These are phyloP conservation scores for Phylloscopus collybita DNA, from an alignment of 2,797 vertebrate genomes.

Conservation along the genomic window DNA sequence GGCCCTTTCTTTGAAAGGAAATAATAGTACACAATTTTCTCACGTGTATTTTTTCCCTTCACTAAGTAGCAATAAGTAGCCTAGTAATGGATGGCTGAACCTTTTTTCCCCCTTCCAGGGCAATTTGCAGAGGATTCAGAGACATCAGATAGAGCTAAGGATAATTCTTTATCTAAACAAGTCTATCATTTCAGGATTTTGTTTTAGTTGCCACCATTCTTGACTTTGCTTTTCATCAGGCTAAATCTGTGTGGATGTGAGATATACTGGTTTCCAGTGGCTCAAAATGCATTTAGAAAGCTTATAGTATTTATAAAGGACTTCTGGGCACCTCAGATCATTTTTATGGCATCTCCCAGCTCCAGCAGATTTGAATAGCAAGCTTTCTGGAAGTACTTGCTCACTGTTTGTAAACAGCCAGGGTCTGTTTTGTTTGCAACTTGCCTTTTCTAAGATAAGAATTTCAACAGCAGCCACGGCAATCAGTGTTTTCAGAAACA, in stretches of 20 bases:
- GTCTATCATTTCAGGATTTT: slow-evolving; percentile 17
- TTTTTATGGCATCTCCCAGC: not conserved
- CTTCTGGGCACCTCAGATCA: not conserved
- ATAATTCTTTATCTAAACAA: slow-evolving; percentile 42
- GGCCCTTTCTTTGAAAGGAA: not conserved
- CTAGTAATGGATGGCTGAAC: not conserved
- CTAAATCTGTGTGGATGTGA: not conserved
- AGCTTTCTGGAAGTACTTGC: not conserved
- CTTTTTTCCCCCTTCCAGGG: not conserved
- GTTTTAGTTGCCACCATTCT: slow-evolving; percentile 45
- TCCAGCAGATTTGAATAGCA: not conserved
- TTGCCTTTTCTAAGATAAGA: not conserved
- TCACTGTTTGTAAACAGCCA: not conserved
- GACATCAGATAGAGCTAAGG: slow-evolving; percentile 1
- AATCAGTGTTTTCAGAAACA: slow-evolving; percentile 52
- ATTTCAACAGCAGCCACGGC: not conserved
- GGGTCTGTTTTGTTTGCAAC: not conserved
- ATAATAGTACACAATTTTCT: not conserved
- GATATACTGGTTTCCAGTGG: not conserved
- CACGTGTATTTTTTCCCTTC: not conserved
- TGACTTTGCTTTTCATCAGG: not conserved
- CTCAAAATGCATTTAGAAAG: not conserved
- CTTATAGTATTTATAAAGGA: not conserved
- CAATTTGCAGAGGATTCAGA: slow-evolving; percentile 39
- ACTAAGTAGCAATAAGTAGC: not conserved